Evolutionary conservation across 2,888 invertebrate species (phyloP), one percentile per base, ranked within the genome.

Genomic region (Scotopteryx bipunctaria): DNA sequence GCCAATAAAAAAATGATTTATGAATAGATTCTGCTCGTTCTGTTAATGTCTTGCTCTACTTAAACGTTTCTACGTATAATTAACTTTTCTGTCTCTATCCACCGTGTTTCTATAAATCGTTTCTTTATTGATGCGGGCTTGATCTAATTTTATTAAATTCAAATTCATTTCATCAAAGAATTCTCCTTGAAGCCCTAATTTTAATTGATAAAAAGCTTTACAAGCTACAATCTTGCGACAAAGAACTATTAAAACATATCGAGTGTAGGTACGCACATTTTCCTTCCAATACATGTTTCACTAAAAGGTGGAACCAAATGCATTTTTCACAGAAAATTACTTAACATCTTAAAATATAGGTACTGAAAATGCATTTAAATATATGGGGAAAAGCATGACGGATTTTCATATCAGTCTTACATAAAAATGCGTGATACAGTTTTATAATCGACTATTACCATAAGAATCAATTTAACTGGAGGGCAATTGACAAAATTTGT

Each of bases 181-280:
- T 27, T 42, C 15, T 15, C 32, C 8, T 38, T 35, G 23, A 54
- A 47, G 32, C 40, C 16, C 35, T 11, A 25, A 23, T 33, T 9
- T 27, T 43, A 16, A 32, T 37, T 32, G 11, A 42, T 47, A 48
- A 37, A 41, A 61, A 57, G 58, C 56, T 61, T 61, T 54, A 23
- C 1, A 61, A 58, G 56, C 58, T 54, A 48, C 19, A 16, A 21
- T 33, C 50, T 46, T 21, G 43, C 44, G 33, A 47, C 15, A 55
- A 16, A 45, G 6, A 36, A 21, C 15, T 27, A 17, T 35, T 14
- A 51, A 33, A 15, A 44, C 15, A 37, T 6, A 19, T n/a, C n/a
- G n/a, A 3, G 9, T 27, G 11, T 38, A 38, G 1, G 16, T 43
- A 25, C 9, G 11, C 19, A n/a, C 17, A 29, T 19, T 11, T 9